These are phyloP conservation scores for Lamellibrachia satsuma DNA, from an alignment of 2,888 invertebrate genomes.

Conservation along the genomic window DNA sequence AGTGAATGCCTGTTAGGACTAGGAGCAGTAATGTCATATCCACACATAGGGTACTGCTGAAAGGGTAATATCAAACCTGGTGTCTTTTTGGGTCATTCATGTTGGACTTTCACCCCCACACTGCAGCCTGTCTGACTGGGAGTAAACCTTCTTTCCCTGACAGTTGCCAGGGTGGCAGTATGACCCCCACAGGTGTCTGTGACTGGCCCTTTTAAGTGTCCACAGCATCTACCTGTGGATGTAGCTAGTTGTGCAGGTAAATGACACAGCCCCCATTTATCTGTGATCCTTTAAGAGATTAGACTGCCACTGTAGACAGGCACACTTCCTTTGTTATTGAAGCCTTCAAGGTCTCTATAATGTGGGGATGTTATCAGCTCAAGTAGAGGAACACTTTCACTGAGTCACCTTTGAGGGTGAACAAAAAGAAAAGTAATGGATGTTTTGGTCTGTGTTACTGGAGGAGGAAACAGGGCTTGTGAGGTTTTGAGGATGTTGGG, in stretches of 20 bases:
- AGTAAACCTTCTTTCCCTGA: background rate
- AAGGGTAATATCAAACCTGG: background rate
- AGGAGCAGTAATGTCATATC: background rate
- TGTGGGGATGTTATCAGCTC: background rate
- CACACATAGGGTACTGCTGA: background rate
- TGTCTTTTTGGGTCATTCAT: background rate
- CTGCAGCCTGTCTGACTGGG: background rate
- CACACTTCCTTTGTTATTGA: background rate
- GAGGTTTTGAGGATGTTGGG: background rate
- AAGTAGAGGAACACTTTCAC: background rate
- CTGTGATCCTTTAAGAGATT: background rate
- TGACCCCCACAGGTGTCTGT: background rate
- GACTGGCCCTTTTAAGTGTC: background rate
- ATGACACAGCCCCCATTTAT: background rate
- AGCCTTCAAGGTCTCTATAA: background rate
- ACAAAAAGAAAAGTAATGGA: background rate
- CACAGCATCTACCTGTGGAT: background rate
- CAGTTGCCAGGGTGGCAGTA: background rate
- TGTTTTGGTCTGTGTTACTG: background rate
- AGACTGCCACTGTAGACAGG: background rate
- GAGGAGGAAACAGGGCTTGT: background rate
- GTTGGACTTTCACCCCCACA: background rate
- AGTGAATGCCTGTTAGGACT: background rate
- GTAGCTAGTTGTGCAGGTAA: background rate
- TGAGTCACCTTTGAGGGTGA: background rate